Percentiles rank a stretch among this genome's conserved stretches.
Conservation (phyloP, 1,140 invertebrate genomes). For the Vanessa tameamea region DNA sequence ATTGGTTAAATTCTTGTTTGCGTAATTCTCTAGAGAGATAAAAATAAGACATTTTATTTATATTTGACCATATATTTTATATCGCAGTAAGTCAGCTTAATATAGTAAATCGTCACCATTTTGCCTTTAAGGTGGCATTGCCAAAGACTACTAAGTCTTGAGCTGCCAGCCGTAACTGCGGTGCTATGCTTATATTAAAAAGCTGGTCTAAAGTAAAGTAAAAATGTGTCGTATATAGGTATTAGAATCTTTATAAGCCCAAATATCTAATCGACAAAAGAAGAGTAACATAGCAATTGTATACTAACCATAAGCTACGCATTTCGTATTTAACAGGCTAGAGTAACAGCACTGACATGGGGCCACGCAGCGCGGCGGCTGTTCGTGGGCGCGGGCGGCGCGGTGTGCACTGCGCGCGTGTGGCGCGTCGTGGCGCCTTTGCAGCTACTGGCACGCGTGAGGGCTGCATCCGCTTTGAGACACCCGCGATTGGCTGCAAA, state of each 20-base stretch:
- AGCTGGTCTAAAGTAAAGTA: no score
- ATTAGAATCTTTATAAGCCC: no score
- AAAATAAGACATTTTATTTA: background rate
- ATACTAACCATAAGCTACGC: background rate
- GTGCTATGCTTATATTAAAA: no score
- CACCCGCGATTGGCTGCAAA: slow-evolving; percentile 90
- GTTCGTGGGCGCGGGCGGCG: slow-evolving; percentile 94
- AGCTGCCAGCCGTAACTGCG: no score
- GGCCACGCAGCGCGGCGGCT: slow-evolving; percentile 97
- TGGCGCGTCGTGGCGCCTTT: slow-evolving; percentile 93
- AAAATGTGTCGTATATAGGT: no score
- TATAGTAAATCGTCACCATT: no score
- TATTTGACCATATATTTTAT: background rate
- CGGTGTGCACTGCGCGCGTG: slow-evolving; percentile 96
- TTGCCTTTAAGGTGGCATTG: no score
- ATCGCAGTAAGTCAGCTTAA: no score
- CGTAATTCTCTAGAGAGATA: no score
- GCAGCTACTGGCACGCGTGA: slow-evolving; percentile 91
- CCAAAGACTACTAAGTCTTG: no score
- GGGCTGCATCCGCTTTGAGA: slow-evolving; percentile 83
- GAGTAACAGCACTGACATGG: slow-evolving; percentile 97
- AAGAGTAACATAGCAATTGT: background rate
- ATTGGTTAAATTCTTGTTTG: no score
- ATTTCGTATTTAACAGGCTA: slow-evolving; percentile 81
- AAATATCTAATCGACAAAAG: no score